These are phyloP conservation scores for Eumacrocentrus americanus DNA, from an alignment of 2,888 invertebrate genomes.

Conservation along the genomic window DNA sequence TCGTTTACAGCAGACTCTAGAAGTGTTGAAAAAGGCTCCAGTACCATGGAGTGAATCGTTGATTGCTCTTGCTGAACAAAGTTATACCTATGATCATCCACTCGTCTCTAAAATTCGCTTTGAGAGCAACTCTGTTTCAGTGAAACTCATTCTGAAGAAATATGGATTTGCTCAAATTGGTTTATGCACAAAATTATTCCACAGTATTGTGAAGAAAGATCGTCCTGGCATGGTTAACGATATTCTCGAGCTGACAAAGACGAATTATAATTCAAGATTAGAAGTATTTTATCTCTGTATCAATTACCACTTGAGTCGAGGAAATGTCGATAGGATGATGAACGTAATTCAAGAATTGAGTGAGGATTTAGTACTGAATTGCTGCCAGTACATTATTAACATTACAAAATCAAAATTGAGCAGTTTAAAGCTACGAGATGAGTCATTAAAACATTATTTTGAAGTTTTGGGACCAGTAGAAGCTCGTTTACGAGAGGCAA, in stretches of 20 bases:
- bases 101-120: conserved; percentile 55
- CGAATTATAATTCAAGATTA: conserved; percentile 43
- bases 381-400: conserved; percentile 46
- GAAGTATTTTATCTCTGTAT: conserved; percentile 50
- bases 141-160: conserved; percentile 61
- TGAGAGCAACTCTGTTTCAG: conserved; percentile 58
- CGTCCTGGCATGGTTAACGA: conserved; percentile 56
- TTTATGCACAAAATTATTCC: conserved; percentile 50
- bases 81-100: conserved; percentile 52
- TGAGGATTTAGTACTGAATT: conserved; percentile 42
- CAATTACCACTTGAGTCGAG: conserved; percentile 51
- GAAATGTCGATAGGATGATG: conserved; percentile 50
- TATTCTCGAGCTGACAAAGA: conserved; percentile 50
- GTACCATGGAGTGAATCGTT: conserved; percentile 60
- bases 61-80: conserved; percentile 47
- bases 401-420: conserved; percentile 37
- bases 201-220: conserved; percentile 54
- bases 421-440: conserved; percentile 40
- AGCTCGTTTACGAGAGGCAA: conserved; percentile 38
- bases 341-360: conserved; percentile 49
- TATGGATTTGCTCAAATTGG: conserved; percentile 59
- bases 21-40: conserved; percentile 54
- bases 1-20: conserved; percentile 51
- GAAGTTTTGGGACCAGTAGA: conserved; percentile 45
- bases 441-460: conserved; percentile 37